Evolutionary conservation across 2,797 vertebrate genomes (phyloP).

Genomic region (Thunnus albacares): DNA sequence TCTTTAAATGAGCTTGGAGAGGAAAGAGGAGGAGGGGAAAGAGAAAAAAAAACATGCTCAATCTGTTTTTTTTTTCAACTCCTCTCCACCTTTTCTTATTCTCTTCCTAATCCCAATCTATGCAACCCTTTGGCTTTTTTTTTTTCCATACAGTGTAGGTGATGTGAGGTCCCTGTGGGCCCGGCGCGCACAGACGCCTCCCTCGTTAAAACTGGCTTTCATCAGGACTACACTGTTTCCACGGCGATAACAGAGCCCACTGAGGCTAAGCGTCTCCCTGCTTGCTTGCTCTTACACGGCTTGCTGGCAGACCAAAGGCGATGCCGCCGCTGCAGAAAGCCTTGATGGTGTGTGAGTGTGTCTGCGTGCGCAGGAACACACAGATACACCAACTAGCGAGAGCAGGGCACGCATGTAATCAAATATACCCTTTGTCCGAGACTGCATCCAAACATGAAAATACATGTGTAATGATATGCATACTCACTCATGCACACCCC

Average conservation of each 20-base stretch:
- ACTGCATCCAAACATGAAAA: slow-evolving; percentile 20
- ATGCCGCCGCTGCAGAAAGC: slow-evolving; percentile 11
- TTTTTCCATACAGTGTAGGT: slow-evolving; percentile 41
- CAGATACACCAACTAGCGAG: slow-evolving; percentile 19
- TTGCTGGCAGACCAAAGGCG: slow-evolving; percentile 43
- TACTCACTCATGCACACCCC: neutral
- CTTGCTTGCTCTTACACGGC: slow-evolving; percentile 23
- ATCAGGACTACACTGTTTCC: slow-evolving; percentile 64
- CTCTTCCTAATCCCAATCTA: slow-evolving; percentile 38
- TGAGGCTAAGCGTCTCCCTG: slow-evolving; percentile 46
- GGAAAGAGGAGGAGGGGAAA: slow-evolving; percentile 6
- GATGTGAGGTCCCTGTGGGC: slow-evolving; percentile 55
- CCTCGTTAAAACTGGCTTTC: slow-evolving; percentile 69
- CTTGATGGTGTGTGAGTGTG: slow-evolving; percentile 15
- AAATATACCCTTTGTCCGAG: slow-evolving; percentile 20
- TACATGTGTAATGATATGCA: slow-evolving; percentile 15
- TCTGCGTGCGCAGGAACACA: neutral
- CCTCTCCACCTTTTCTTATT: slow-evolving; percentile 26
- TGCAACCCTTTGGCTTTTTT: slow-evolving; percentile 36
- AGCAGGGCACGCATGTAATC: slow-evolving; percentile 13
- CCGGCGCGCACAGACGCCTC: slow-evolving; percentile 6
- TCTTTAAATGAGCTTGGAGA: slow-evolving; percentile 46
- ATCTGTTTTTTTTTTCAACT: slow-evolving; percentile 27
- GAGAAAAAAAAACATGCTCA: neutral
- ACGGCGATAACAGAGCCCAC: slow-evolving; percentile 63